Evolutionary conservation across 2,888 invertebrate species (phyloP).

Genomic region (Cyclophora punctaria): DNA sequence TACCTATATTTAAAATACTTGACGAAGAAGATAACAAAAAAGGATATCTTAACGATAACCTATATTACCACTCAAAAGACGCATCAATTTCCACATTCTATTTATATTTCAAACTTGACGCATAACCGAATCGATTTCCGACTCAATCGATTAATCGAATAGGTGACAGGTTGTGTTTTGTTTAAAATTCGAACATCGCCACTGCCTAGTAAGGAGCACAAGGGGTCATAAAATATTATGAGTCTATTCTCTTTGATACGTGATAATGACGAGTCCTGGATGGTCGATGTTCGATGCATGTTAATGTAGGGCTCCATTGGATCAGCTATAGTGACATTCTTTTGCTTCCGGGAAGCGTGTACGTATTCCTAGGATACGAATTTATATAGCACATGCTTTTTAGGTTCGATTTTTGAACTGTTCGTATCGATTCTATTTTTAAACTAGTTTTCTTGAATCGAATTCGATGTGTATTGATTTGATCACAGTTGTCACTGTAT

Average conservation of each 20-base stretch:
- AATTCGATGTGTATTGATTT: too few species aligned
- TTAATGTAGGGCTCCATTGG: slow-evolving; percentile 57
- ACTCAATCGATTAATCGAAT: slow-evolving; percentile 32
- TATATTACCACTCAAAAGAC: background rate
- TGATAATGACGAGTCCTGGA: slow-evolving; percentile 70
- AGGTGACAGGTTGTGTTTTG: slow-evolving; percentile 40
- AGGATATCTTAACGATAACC: too few species aligned
- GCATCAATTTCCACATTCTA: background rate
- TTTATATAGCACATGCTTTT: too few species aligned
- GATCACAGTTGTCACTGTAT: too few species aligned
- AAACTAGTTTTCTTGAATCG: too few species aligned
- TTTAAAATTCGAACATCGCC: slow-evolving; percentile 68
- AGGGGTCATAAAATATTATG: slow-evolving; percentile 73
- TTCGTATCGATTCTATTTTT: too few species aligned
- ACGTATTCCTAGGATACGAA: slow-evolving; percentile 10
- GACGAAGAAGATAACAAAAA: too few species aligned
- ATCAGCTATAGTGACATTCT: slow-evolving; percentile 53
- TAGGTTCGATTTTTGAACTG: too few species aligned
- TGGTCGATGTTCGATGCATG: slow-evolving; percentile 62
- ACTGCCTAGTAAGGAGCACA: slow-evolving; percentile 66
- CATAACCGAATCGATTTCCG: slow-evolving; percentile 25
- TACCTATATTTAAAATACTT: too few species aligned
- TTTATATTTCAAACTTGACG: too few species aligned
- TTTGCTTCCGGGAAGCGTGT: slow-evolving; percentile 62
- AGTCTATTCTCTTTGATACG: slow-evolving; percentile 73